phyloP scores from a whole-genome alignment of 35 echinoderm and acorn worm genomes.

The Eucidaris tribuloides region DNA sequence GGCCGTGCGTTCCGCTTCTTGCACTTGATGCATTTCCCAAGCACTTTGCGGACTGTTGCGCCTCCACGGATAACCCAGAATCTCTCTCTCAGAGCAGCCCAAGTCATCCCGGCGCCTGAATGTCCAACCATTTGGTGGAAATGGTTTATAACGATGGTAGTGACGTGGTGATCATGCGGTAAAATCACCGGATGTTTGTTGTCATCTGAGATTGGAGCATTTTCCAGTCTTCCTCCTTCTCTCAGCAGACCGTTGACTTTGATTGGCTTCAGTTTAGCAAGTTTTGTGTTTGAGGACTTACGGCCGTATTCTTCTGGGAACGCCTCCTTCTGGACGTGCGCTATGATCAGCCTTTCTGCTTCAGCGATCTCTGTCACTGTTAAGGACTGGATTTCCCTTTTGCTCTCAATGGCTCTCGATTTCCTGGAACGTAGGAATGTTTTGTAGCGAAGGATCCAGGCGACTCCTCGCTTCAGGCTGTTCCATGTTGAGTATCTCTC shows the following conservation, averaged over 20 bases:
- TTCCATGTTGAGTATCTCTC: constrained; percentile 16
- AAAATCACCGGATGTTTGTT: constrained; percentile 46
- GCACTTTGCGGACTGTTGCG: constrained; percentile 16
- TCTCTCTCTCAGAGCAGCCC: constrained; percentile 27
- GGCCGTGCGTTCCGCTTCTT: constrained; percentile 37
- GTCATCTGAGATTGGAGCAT: constrained; percentile 9
- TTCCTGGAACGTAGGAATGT: background rate
- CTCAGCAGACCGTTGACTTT: constrained; percentile 15
- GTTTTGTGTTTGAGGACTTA: background rate
- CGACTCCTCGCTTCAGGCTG: constrained; percentile 14
- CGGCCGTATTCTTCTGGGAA: background rate
- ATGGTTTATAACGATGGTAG: constrained; percentile 9
- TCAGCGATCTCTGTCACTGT: constrained; percentile 12
- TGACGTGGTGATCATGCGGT: constrained; percentile 30
- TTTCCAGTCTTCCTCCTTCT: constrained; percentile 46
- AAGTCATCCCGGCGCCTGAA: constrained; percentile 34
- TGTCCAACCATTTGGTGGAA: constrained; percentile 28
- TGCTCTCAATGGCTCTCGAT: background rate
- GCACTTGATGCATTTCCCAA: constrained; percentile 47
- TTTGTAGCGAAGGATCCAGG: constrained; percentile 28
- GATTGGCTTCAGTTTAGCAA: constrained; percentile 35
- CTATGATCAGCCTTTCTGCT: constrained; percentile 18
- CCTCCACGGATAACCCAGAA: constrained; percentile 51
- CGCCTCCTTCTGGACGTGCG: background rate
- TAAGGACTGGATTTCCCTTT: no score